Evolutionary conservation across 2,797 vertebrate genomes (phyloP), one percentile per base, ranked within the genome.

Genomic region (Tadarida brasiliensis): DNA sequence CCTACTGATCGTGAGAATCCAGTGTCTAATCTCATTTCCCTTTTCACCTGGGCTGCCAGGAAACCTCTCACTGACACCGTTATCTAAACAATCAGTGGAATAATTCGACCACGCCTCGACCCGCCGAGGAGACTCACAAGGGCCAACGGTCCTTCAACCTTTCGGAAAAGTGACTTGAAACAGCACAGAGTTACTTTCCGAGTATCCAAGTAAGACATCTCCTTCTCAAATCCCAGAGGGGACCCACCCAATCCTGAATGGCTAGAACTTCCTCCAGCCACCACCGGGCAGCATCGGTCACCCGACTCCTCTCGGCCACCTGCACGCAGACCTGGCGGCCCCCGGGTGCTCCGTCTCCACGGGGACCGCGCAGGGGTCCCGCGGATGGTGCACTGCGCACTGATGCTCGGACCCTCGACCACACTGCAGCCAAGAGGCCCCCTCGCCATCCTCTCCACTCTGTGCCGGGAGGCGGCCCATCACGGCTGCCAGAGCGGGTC

Each of bases 121-220:
- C 92, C 76, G 85, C 10, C 54, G n/a, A 76, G 35, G 70, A 92
- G 80, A 14, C 16, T 61, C 95, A 28, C 54, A 49, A 97, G 81
- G 94, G 78, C 83, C 81, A 95, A 73, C 73, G 86, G 82, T 71
- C 80, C 57, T 81, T 92, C 81, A 80, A 82, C 96, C 90, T 63
- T 44, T 6, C 35, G 59, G 26, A n/a, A n/a, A 67, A n/a, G 68
- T 39, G 4, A 2, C 19, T 35, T 19, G 8, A 20, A 57, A 24
- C 4, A 24, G 20, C 1, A 74, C 1, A 33, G 35, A n/a, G 61
- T 11, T 30, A 47, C 26, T n/a, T 57, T 26, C 9, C 47, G 57
- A 35, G 17, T 8, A 20, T 30, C 59, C 19, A 56, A 26, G 57
- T 24, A 33, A 6, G 16, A 51, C 3, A 7, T 24, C 14, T 65